phyloP scores from a whole-genome alignment of 2,797 vertebrate genomes.

The Lophotriccus pileatus region DNA sequence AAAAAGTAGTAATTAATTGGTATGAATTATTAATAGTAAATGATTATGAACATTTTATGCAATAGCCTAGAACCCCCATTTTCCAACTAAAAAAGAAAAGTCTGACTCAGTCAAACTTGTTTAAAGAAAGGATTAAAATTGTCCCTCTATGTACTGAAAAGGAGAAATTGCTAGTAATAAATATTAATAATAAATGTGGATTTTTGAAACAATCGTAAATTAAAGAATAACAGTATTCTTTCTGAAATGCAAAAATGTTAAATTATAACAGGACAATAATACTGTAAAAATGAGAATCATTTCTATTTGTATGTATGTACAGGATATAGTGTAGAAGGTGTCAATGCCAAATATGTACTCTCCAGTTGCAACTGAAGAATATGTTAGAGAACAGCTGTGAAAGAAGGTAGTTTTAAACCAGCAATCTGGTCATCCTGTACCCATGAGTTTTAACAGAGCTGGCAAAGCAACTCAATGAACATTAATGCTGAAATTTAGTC shows the following conservation, averaged over 20 bases:
- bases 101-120: not conserved
- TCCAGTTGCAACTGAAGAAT: not conserved
- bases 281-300: not conserved
- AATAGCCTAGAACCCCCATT: not conserved
- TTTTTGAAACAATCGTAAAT: not conserved
- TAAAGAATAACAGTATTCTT: not conserved
- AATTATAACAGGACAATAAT: not conserved
- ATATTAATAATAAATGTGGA: not conserved
- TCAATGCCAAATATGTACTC: not conserved
- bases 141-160: not conserved
- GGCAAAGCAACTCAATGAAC: not conserved
- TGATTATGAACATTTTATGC: not conserved
- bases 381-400: not conserved
- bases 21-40: not conserved
- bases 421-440: not conserved
- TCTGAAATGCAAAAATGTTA: not conserved
- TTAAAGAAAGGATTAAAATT: not conserved
- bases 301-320: not conserved
- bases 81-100: not conserved
- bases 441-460: not conserved
- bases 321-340: not conserved
- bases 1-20: not conserved
- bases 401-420: not conserved
- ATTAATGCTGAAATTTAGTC: not conserved
- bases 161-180: not conserved